A percentile compares a stretch with the other conserved stretches of the same genome.
phyloP scores from a whole-genome alignment of 2,113 vertebrate genomes.

The Verasper variegatus region DNA sequence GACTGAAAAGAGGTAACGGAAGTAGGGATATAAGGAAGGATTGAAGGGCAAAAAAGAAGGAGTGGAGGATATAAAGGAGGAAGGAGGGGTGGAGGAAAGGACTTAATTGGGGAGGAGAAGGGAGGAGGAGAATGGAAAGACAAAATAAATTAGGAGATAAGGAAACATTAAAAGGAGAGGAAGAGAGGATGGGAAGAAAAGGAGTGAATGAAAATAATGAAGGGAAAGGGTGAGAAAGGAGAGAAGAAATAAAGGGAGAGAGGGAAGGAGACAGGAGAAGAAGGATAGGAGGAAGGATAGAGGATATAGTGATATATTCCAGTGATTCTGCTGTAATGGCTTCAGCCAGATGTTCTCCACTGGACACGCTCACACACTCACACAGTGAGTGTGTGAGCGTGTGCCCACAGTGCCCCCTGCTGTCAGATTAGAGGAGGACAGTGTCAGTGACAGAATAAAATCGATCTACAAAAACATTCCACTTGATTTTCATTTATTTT shows the following conservation, averaged over 20 bases:
- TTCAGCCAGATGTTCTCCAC: slow-evolving; percentile 78
- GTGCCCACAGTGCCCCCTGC: slow-evolving; percentile 64
- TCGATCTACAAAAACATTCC: too few relatives aligned
- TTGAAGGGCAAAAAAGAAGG: neutral
- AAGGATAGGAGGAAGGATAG: neutral
- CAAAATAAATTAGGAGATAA: neutral
- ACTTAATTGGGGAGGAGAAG: neutral
- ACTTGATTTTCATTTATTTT: too few relatives aligned
- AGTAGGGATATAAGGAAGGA: neutral
- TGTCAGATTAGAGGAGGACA: neutral
- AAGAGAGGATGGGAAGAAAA: neutral
- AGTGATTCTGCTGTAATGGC: slow-evolving; percentile 52
- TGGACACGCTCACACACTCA: slow-evolving; percentile 20
- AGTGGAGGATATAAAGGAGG: neutral
- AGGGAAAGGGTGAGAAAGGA: neutral
- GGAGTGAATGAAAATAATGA: neutral
- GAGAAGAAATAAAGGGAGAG: neutral
- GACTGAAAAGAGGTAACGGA: too few relatives aligned
- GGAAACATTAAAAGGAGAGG: neutral
- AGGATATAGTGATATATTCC: slow-evolving; percentile 27
- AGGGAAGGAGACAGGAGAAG: neutral
- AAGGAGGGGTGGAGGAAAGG: neutral
- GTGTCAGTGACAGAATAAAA: too few relatives aligned
- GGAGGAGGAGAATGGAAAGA: neutral
- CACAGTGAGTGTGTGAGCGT: neutral